phyloP scores from a whole-genome alignment of 2,888 invertebrate species.

The Athalia cordata region DNA sequence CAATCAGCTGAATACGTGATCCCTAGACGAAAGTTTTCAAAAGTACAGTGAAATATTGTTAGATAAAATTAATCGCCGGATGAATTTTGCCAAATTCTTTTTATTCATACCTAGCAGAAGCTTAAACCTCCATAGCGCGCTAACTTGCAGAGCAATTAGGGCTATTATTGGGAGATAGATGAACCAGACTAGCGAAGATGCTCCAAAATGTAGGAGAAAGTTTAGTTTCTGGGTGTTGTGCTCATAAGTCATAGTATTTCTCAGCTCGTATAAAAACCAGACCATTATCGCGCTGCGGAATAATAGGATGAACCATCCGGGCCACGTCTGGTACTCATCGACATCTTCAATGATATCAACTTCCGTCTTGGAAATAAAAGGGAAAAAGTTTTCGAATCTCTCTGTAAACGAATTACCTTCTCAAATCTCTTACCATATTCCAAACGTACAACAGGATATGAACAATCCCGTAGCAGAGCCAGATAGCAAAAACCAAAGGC shows the following conservation, averaged over 20 bases:
- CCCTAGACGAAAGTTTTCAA: constrained; percentile 76
- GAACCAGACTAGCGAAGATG: constrained; percentile 98
- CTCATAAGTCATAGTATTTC: constrained; percentile 87
- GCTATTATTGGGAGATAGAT: constrained; percentile 97
- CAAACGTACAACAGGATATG: constrained; percentile 95
- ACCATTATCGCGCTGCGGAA: constrained; percentile 90
- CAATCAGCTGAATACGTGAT: constrained; percentile 97
- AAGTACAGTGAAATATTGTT: constrained; percentile 19
- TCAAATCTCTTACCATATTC: constrained; percentile 86
- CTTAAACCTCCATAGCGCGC: constrained; percentile 96
- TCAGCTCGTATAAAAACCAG: constrained; percentile 89
- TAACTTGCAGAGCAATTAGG: constrained; percentile 93
- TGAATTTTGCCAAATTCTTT: background rate
- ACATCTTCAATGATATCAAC: constrained; percentile 97
- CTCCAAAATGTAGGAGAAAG: constrained; percentile 97
- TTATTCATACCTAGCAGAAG: constrained; percentile 86
- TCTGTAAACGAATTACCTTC: background rate
- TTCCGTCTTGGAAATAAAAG: constrained; percentile 83
- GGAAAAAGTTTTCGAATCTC: no score
- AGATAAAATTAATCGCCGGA: background rate
- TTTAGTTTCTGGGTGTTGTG: constrained; percentile 89
- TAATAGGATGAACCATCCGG: constrained; percentile 94
- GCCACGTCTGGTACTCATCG: constrained; percentile 98
- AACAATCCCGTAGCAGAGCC: constrained; percentile 93
- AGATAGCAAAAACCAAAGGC: constrained; percentile 88